A percentile compares a stretch with the other conserved stretches of the same genome.
Evolutionary conservation across 2,797 vertebrate species (phyloP).

Genomic region (Neopelma chrysocephalum): DNA sequence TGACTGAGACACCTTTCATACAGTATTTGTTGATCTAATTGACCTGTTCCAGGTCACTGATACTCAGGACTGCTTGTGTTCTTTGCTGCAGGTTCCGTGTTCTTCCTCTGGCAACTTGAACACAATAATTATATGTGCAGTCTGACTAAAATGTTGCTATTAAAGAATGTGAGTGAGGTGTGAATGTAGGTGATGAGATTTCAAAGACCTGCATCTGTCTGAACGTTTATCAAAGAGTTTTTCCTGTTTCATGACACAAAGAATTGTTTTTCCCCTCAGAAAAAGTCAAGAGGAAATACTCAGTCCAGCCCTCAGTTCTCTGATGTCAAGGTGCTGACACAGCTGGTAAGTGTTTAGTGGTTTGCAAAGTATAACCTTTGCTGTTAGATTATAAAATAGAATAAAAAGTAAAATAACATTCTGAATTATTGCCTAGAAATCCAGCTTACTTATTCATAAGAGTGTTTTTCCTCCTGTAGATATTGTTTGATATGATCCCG

Average conservation of each 20-base stretch:
- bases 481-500: neutral
- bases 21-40: neutral
- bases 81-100: neutral
- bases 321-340: constrained; percentile 81
- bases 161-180: neutral
- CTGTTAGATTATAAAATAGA: neutral
- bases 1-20: neutral
- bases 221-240: neutral
- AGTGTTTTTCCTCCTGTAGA: fast-evolving
- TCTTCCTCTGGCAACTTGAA: neutral
- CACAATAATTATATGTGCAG: neutral
- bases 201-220: neutral
- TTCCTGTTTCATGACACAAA: neutral
- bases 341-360: constrained; percentile 79
- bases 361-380: neutral
- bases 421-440: neutral
- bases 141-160: neutral
- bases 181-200: neutral
- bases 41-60: neutral
- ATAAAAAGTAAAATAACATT: neutral
- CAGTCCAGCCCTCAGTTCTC: constrained; percentile 69
- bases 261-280: constrained; percentile 73
- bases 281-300: constrained; percentile 76
- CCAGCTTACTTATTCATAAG: neutral
- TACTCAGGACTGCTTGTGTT: neutral